phyloP scores from a whole-genome alignment of 2,888 invertebrate genomes.

The Leptinotarsa juncta region DNA sequence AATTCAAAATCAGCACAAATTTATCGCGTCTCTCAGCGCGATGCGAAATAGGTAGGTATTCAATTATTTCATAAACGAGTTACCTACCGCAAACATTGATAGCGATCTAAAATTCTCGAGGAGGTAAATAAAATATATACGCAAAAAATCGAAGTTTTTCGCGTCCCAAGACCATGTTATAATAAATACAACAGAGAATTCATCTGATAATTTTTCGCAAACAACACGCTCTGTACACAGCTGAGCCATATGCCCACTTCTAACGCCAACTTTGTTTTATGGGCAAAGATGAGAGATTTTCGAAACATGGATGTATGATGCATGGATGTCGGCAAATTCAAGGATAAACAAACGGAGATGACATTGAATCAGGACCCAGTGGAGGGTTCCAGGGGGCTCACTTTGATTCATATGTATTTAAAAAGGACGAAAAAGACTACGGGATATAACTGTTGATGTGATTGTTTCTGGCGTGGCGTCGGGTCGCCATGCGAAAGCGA shows the following conservation, averaged over 20 bases:
- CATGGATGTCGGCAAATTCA: not conserved
- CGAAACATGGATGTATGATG: not conserved
- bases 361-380: not conserved
- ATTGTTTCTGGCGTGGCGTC: no score
- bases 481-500: no score
- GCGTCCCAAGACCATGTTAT: constrained; percentile 1
- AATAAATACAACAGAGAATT: constrained; percentile 11
- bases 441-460: no score
- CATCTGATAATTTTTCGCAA: constrained; percentile 15
- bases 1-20: constrained; percentile 5
- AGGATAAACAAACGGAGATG: not conserved
- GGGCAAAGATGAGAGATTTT: constrained; percentile 15
- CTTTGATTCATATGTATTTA: not conserved
- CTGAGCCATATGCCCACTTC: constrained; percentile 6
- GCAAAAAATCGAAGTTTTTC: constrained; percentile 12
- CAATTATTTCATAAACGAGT: constrained; percentile 14
- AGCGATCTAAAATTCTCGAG: constrained; percentile 17
- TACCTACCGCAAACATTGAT: constrained; percentile 18
- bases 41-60: constrained; percentile 18
- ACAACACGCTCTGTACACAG: not conserved
- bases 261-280: constrained; percentile 14
- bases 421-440: no score
- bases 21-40: constrained; percentile 2
- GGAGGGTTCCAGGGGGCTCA: not conserved
- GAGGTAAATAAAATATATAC: constrained; percentile 9